Evolutionary conservation across 2,797 vertebrate genomes (phyloP), one percentile per base, ranked within the genome.

Genomic region (Bryconaethiops microstoma): DNA sequence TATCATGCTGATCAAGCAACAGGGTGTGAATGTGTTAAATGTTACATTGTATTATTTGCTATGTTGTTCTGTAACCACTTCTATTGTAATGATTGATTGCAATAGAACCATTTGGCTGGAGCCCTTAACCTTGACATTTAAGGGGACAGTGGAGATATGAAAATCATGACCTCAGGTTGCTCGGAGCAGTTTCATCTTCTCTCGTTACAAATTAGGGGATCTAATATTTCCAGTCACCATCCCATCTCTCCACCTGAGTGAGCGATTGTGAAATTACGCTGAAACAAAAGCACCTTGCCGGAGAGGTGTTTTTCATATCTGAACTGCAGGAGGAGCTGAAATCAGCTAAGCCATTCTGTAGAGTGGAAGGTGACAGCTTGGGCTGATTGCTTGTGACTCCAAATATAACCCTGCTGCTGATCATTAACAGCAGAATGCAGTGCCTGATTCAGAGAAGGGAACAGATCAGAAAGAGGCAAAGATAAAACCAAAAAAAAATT

Each of bases 331-430:
- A 68, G 67, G 52, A 73, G 67, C n/a, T 13, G 12, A 45, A 65
- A 78, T 50, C 74, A 69, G 52, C 45, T 19, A 50, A 67, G 60
- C 45, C 8, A 12, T 72, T 21, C 70, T 62, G 68, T 48, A 82
- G 67, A 73, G 29, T 29, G 29, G 45, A 79, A 21, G 57, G 78
- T 48, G 69, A 74, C 75, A 60, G n/a, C 3, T 12, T 12, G 25
- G 77, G n/a, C 39, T 40, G 59, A 86, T 85, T 83, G 83, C 50
- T 85, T 79, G 63, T 83, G 82, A 88, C 78, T 82, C 68, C 82
- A 77, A 82, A 86, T 86, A 76, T 68, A 82, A 77, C 68, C 72
- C 77, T 79, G 73, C 57, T 68, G 73, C 60, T 73, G 55, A 60
- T 78, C 25, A 45, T 62, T 62, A 59, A 71, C 25, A 54, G 60